Conservation (phyloP, 1,140 invertebrate species). For the Dryas iulia region DNA sequence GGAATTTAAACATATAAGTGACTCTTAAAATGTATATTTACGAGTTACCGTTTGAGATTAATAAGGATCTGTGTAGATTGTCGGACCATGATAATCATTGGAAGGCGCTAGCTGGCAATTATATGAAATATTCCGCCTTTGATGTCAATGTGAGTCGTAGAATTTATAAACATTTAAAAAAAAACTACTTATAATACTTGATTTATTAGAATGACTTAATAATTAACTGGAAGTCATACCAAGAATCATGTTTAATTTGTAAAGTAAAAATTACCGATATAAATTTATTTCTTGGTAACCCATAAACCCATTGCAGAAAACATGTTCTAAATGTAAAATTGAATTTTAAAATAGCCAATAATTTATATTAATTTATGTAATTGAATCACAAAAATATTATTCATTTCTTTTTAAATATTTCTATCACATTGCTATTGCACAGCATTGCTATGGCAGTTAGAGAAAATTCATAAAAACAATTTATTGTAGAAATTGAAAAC, state of each 20-base stretch:
- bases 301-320: no score
- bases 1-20: conserved; percentile 16
- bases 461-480: no score
- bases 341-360: no score
- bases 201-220: no score
- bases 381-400: no score
- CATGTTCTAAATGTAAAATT: no score
- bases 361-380: no score
- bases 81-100: conserved; percentile 90
- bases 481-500: background rate
- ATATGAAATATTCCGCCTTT: conserved; percentile 79
- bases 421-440: no score
- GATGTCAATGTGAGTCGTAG: conserved; percentile 80
- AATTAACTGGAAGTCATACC: no score
- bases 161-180: conserved; percentile 12
- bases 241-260: background rate
- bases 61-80: conserved; percentile 86
- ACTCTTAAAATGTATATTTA: conserved; percentile 83
- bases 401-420: no score
- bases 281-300: no score
- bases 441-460: no score
- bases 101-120: conserved; percentile 84
- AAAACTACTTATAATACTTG: background rate
- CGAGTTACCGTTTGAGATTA: conserved; percentile 85
- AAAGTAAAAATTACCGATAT: background rate